phyloP scores from a whole-genome alignment of 2,797 vertebrate species.

The Forpus xanthops region DNA sequence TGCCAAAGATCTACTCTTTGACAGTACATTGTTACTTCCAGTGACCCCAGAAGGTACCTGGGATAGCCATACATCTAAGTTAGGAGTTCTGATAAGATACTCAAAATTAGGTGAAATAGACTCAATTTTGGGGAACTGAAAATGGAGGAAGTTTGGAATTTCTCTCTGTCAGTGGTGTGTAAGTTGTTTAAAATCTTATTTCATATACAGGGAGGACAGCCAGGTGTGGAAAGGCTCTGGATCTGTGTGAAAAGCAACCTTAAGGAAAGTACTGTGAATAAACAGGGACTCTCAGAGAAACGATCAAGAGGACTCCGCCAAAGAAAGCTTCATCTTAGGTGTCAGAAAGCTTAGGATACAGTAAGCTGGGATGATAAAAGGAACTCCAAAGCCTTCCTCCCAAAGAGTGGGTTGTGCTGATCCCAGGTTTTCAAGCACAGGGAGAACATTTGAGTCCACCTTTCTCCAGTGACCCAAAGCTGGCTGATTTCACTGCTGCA shows the following conservation, averaged over 20 bases:
- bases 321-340: neutral
- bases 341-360: neutral
- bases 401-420: neutral
- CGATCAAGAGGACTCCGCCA: neutral
- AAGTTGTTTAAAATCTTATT: neutral
- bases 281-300: neutral
- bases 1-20: neutral
- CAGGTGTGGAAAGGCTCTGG: accelerated
- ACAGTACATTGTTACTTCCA: neutral
- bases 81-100: neutral
- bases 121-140: neutral
- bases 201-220: neutral
- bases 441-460: neutral
- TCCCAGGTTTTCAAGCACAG: accelerated
- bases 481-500: neutral
- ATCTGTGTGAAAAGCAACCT: neutral
- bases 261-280: neutral
- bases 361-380: neutral
- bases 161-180: accelerated
- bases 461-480: neutral
- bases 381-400: neutral
- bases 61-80: neutral
- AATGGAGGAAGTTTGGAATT: neutral
- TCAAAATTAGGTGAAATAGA: neutral
- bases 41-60: neutral